phyloP scores from a whole-genome alignment of 2,888 invertebrate species.

The Formica aserva region DNA sequence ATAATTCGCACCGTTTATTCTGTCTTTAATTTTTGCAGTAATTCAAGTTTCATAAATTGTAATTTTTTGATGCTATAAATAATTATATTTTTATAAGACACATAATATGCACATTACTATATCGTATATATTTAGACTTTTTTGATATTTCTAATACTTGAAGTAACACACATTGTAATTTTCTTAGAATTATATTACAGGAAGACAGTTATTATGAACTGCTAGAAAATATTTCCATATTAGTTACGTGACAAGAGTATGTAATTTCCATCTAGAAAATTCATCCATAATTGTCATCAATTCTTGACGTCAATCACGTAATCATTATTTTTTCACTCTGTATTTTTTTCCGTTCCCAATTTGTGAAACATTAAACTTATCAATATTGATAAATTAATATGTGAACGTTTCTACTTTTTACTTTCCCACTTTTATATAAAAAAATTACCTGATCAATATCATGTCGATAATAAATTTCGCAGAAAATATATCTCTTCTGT shows the following conservation, averaged over 20 bases:
- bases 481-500: not conserved
- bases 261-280: slow-evolving; percentile 1
- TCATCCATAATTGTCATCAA: not conserved
- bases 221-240: not conserved
- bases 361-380: not conserved
- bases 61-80: not conserved
- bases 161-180: not conserved
- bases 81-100: not conserved
- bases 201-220: not conserved
- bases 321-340: not conserved
- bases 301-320: not conserved
- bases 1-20: not conserved
- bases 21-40: not conserved
- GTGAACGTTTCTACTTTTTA: not conserved
- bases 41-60: not conserved
- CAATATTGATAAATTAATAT: not conserved
- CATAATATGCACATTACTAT: not conserved
- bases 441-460: not conserved
- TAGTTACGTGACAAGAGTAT: not conserved
- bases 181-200: slow-evolving; percentile 7
- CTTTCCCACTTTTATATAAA: not conserved
- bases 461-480: not conserved
- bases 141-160: not conserved
- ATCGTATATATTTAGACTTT: not conserved
- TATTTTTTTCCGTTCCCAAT: not conserved